Evolutionary conservation across 1,140 invertebrate species (phyloP), one percentile per base, ranked within the genome.

Genomic region (Episyrphus balteatus): DNA sequence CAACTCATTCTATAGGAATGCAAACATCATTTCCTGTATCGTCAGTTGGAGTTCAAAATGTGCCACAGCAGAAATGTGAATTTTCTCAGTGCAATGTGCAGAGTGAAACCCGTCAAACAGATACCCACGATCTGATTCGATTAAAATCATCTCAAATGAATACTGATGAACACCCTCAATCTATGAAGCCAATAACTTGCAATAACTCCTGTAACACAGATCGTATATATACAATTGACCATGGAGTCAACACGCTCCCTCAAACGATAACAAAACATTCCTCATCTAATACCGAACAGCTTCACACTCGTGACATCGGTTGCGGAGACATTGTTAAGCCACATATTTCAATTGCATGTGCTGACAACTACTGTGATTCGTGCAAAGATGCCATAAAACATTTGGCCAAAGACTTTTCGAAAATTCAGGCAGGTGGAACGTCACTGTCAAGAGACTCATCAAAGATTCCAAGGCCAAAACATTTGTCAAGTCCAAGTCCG

Each of bases 311-410:
- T n/a, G 75, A 78, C 43, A 74, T 75, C 1, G 74, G 72, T 10
- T 75, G 76, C 18, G 75, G 75, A 1, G 70, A 74, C 12, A 71
- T 72, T 3, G 55, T 75, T 1, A 75, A 72, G 47, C 70, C 73
- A 2, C 72, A 75, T 42, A 74, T 74, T 33, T 68, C 67, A 0
- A 73, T 74, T n/a, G 64, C 70, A 3, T 72, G 73, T 49, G 68
- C 72, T 41, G 73, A 77, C 33, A 77, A 75, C 53, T 74, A 81
- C 48, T 82, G 79, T 68, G 79, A 82, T 56, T 79, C 80, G 52
- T 82, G 79, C 58, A 79, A 79, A 54, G 75, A 75, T 46, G 73
- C 73, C 11, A 79, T 80, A 26, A 75, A 75, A 33, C 69, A 64
- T 34, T 61, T 76, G 48, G 74, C 75, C 15, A 69, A 70, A 47